These are phyloP conservation scores for Stercorarius parasiticus DNA, from an alignment of 2,113 vertebrate genomes.

Conservation along the genomic window DNA sequence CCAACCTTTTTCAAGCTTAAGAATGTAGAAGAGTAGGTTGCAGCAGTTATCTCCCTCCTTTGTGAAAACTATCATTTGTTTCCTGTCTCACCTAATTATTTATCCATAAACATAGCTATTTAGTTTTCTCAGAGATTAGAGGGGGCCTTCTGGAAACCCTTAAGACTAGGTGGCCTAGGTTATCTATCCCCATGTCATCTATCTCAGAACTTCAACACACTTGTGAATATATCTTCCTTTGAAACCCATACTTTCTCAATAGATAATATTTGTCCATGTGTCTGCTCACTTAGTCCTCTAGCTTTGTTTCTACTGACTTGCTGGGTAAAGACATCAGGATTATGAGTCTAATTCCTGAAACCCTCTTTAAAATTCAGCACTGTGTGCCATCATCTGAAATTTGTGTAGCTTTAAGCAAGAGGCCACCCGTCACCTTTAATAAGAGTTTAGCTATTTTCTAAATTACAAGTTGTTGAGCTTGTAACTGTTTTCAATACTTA, in stretches of 20 bases:
- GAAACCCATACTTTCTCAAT: not conserved
- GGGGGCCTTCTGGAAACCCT: not conserved
- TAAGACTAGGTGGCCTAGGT: not conserved
- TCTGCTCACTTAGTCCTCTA: not conserved
- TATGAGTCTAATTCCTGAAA: not conserved
- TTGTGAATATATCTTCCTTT: not conserved
- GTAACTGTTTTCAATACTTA: not conserved
- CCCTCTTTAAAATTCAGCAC: not conserved
- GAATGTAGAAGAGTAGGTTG: not conserved
- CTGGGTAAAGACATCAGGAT: not conserved
- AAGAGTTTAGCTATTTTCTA: not conserved
- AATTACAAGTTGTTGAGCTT: not conserved
- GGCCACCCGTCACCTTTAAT: not conserved
- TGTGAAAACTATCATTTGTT: not conserved
- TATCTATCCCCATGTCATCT: not conserved
- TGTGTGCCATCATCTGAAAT: not conserved
- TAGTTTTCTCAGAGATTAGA: not conserved
- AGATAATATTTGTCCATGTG: not conserved
- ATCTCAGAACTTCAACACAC: rapidly evolving
- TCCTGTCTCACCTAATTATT: not conserved
- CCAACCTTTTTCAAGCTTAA: not conserved
- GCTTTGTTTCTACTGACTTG: not conserved
- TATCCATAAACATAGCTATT: not conserved
- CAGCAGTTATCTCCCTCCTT: not conserved
- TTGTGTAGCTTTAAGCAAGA: not conserved